Conservation (phyloP, 2,888 invertebrate species). For the Nomada flava region DNA sequence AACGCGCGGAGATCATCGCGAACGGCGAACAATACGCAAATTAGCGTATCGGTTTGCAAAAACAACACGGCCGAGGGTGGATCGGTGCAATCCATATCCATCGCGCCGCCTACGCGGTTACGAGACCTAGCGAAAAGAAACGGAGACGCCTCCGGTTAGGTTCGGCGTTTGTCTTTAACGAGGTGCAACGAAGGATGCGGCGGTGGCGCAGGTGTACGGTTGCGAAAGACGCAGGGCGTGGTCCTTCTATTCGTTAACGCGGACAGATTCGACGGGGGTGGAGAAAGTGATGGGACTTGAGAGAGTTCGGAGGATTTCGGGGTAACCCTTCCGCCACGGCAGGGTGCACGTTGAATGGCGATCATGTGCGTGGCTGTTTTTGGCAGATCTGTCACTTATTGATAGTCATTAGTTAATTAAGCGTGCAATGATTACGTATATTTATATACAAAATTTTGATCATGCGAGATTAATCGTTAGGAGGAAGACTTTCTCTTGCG, state of each 20-base stretch:
- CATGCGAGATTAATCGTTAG: no score
- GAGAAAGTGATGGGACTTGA: background rate
- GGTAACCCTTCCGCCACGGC: no score
- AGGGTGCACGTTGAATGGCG: no score
- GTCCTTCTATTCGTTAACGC: constrained; percentile 79
- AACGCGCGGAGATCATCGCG: constrained; percentile 9
- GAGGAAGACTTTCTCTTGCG: no score
- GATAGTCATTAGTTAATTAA: no score
- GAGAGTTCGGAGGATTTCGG: constrained; percentile 39
- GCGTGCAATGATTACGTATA: no score
- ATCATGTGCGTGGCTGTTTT: no score
- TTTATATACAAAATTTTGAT: no score
- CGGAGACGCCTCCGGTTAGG: constrained; percentile 63
- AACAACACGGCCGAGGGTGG: constrained; percentile 44
- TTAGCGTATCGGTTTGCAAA: constrained; percentile 59
- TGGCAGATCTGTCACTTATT: no score
- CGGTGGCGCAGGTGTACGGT: constrained; percentile 77
- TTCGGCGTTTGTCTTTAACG: constrained; percentile 74
- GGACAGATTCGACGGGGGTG: constrained; percentile 74
- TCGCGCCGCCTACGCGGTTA: constrained; percentile 66
- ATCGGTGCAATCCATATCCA: constrained; percentile 49
- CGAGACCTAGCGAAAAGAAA: constrained; percentile 7
- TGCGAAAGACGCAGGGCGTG: constrained; percentile 75
- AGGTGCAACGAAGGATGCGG: constrained; percentile 49
- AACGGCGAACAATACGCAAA: constrained; percentile 57